phyloP scores from a whole-genome alignment of 2,888 invertebrate genomes.

The Steinernema scapterisci region DNA sequence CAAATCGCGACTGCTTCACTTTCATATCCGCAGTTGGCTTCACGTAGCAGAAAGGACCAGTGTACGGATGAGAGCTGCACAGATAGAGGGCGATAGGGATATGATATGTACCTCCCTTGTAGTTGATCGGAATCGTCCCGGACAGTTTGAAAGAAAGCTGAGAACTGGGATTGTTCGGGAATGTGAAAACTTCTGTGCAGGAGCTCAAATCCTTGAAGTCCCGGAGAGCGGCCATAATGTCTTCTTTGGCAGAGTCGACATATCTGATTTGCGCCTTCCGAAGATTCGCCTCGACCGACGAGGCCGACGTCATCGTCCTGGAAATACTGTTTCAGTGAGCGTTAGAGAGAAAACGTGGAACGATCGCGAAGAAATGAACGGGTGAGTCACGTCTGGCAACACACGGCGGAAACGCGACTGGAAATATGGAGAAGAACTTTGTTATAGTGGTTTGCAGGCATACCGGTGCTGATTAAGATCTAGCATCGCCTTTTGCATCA shows the following conservation, averaged over 20 bases:
- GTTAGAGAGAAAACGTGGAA: background rate
- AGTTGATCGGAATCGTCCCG: slow-evolving; percentile 71
- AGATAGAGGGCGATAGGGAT: slow-evolving; percentile 96
- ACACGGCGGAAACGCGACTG: background rate
- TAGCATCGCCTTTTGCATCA: background rate
- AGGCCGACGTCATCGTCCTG: background rate
- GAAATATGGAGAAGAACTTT: background rate
- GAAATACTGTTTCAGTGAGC: background rate
- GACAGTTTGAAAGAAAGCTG: slow-evolving; percentile 68
- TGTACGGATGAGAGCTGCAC: slow-evolving; percentile 93
- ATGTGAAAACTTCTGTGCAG: slow-evolving; percentile 52
- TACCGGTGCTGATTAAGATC: slow-evolving; percentile 9
- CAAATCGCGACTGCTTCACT: slow-evolving; percentile 89
- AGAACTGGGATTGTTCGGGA: slow-evolving; percentile 68
- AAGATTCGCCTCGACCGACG: background rate
- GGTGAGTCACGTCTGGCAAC: too few species aligned
- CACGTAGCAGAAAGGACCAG: slow-evolving; percentile 86
- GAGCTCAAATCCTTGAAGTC: slow-evolving; percentile 59
- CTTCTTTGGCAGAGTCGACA: slow-evolving; percentile 57
- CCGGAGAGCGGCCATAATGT: slow-evolving; percentile 54
- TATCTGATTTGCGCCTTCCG: slow-evolving; percentile 43
- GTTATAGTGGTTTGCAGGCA: too few species aligned
- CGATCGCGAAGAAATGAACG: too few species aligned
- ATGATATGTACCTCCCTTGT: slow-evolving; percentile 80
- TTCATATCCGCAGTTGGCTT: slow-evolving; percentile 89